A percentile compares a stretch with the other conserved stretches of the same genome.
Conservation (phyloP, 1,140 invertebrate species). For the Drosophila sproati region DNA sequence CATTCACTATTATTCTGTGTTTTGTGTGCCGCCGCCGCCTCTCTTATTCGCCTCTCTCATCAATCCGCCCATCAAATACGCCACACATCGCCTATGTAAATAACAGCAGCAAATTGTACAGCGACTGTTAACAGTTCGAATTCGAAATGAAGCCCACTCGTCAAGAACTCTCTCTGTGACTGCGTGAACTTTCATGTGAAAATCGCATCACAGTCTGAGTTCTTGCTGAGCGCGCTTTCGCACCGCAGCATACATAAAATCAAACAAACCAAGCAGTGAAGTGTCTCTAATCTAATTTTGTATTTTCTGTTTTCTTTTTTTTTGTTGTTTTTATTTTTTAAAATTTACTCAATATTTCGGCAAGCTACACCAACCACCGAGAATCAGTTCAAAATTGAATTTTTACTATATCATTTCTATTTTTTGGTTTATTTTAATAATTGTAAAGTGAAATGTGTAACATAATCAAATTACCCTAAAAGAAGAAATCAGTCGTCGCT, state of each 20-base stretch:
- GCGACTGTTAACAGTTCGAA: conserved; percentile 9
- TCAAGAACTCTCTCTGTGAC: conserved; percentile 92
- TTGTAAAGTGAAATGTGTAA: conserved; percentile 35
- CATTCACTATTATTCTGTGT: too few species aligned
- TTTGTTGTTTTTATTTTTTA: conserved; percentile 1
- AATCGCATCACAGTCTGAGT: conserved; percentile 96
- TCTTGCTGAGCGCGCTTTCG: conserved; percentile 89
- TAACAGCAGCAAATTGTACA: conserved; percentile 22
- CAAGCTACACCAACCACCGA: conserved; percentile 77
- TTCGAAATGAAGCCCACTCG: conserved; percentile 85
- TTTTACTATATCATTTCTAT: conserved; percentile 18
- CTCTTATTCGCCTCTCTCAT: conserved; percentile 15
- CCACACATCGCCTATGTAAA: conserved; percentile 40
- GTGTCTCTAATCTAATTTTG: conserved; percentile 6
- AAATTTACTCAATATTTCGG: conserved; percentile 52
- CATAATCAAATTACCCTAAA: conserved; percentile 2
- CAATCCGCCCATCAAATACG: conserved; percentile 10
- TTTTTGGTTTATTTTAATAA: conserved; percentile 18
- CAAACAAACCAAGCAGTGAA: neutral
- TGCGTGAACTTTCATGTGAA: conserved; percentile 85
- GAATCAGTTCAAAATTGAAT: conserved; percentile 85
- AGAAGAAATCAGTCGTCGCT: neutral
- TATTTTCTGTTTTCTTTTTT: neutral
- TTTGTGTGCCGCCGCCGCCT: conserved; percentile 3
- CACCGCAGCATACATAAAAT: conserved; percentile 50